phyloP scores from a whole-genome alignment of 2,113 vertebrate genomes.

The Miniopterus natalensis region DNA sequence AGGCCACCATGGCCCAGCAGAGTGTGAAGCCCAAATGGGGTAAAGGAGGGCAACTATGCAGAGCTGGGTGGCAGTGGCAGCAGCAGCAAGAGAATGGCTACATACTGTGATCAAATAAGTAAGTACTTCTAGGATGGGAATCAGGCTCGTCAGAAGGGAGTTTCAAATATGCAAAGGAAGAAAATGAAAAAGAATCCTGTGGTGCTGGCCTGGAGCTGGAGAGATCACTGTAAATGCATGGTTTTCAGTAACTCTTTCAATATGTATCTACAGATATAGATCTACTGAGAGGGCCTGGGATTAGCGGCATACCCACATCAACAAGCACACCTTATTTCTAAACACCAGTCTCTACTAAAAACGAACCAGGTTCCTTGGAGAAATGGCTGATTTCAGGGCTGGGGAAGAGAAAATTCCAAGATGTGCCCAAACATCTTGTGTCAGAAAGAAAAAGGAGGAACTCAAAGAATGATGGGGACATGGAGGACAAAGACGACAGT shows the following conservation, averaged over 20 bases:
- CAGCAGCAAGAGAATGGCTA: background rate
- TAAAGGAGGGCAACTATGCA: background rate
- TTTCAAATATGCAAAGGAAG: background rate
- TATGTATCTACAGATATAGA: background rate
- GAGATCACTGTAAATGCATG: background rate
- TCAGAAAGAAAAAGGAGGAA: background rate
- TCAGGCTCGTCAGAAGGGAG: background rate
- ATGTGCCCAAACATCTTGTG: background rate
- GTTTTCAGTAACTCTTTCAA: background rate
- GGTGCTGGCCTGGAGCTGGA: background rate
- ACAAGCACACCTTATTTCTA: background rate
- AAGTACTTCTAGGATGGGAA: background rate
- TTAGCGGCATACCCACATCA: background rate
- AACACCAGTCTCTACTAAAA: background rate
- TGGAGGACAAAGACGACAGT: conserved; percentile 29
- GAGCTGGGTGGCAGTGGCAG: background rate
- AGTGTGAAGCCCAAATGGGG: background rate
- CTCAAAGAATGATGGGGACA: background rate
- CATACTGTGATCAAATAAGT: background rate
- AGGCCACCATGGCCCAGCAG: background rate
- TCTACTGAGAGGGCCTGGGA: background rate
- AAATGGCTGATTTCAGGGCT: conserved; percentile 8
- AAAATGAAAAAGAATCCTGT: background rate
- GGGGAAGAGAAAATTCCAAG: background rate
- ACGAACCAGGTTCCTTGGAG: background rate